Base-by-base conservation (phyloP, 2,888 invertebrate genomes). In the Drosophila phalerata region DNA sequence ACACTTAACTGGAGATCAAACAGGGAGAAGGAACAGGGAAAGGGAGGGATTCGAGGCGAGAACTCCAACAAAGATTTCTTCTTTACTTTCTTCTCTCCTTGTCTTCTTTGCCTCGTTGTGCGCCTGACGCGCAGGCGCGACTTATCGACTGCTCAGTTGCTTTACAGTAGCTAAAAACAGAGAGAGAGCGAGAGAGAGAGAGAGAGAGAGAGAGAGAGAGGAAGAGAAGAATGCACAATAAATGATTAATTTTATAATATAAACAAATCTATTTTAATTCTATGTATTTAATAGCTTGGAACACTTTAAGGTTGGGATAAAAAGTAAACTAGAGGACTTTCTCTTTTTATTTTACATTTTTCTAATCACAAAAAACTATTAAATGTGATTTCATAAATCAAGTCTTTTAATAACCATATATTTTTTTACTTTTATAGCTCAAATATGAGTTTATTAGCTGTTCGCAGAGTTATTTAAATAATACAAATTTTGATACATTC, bases 51-150 rank as follows among this genome's bases (percentile, higher is more conserved):
- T 15, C 15, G 11, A n/a, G 30, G 22, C 13, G 22, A 22, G 13
- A 37, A 8, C 13, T 8, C 43, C 43, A 43, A 43, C 6, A 6
- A n/a, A 38, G 19, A 8, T 15, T 34, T 19, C n/a, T n/a, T n/a
- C n/a, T n/a, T 4, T 17, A 30, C 52, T 25, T 40, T n/a, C 37
- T 40, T 13, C 42, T 32, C 37, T 34, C 15, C 28, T 30, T 28
- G n/a, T 37, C 30, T 30, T 22, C 5, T 45, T 6, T 57, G 34
- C 17, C n/a, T 43, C 42, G 34, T 30, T 58, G 37, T 55, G 69
- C 73, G 71, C 79, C 53, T 64, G 56, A 70, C 68, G 74, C 73
- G 67, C 69, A 73, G 51, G 70, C 72, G 81, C 82, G 69, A 61
- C 65, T 69, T 64, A 58, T 58, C 73, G 60, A 63, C 67, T 62